Evolutionary conservation across 2,888 invertebrate species (phyloP).

Genomic region (Ochropleura leucogaster): DNA sequence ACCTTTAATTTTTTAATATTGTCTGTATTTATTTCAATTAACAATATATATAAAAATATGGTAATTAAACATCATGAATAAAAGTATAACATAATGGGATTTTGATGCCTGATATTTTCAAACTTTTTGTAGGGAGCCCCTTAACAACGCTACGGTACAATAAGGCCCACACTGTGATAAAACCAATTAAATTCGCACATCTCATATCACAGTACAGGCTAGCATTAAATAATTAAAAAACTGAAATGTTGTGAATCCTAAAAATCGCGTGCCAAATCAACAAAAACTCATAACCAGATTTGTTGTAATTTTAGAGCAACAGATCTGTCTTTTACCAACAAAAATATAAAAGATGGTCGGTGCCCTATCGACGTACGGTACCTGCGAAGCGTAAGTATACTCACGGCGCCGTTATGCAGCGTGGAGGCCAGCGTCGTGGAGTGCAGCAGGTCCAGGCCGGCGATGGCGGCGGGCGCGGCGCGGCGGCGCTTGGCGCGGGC

Average conservation of each 20-base stretch:
- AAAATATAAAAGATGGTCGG: constrained; percentile 34
- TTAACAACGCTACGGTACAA: background rate
- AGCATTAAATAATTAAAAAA: background rate
- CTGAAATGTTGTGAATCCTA: background rate
- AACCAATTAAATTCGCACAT: background rate
- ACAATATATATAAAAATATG: too few relatives aligned
- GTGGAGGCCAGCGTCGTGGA: constrained; percentile 97
- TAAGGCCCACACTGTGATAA: background rate
- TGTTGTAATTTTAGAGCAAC: constrained; percentile 28
- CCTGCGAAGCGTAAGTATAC: constrained; percentile 58
- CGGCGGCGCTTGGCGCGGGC: constrained; percentile 84
- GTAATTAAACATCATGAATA: too few relatives aligned
- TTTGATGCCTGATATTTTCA: too few relatives aligned
- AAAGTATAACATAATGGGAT: too few relatives aligned
- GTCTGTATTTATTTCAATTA: too few relatives aligned
- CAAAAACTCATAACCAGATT: constrained; percentile 18
- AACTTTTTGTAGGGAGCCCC: too few relatives aligned
- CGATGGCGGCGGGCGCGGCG: constrained; percentile 92
- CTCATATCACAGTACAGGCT: background rate
- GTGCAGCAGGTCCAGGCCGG: constrained; percentile 96
- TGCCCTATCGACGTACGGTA: constrained; percentile 28
- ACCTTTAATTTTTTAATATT: too few relatives aligned
- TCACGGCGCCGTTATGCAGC: constrained; percentile 92
- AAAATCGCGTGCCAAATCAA: constrained; percentile 24
- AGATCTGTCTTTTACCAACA: constrained; percentile 32